Evolutionary conservation across 2,113 vertebrate species (phyloP).

Genomic region (Nothoprocta perdicaria): DNA sequence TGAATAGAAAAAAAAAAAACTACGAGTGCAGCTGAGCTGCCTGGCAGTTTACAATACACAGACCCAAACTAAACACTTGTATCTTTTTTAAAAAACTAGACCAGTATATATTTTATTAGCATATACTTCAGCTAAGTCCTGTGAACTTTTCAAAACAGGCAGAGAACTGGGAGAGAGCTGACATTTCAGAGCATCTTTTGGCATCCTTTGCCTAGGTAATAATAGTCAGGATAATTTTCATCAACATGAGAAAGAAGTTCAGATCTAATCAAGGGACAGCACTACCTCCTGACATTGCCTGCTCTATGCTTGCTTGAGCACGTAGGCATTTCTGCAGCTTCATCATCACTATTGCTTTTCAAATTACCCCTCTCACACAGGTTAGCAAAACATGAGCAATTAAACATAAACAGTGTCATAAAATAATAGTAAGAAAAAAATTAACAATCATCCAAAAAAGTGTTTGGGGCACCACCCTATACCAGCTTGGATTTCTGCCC

Average conservation of each 20-base stretch:
- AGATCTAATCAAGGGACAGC: conserved; percentile 44
- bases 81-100: not conserved
- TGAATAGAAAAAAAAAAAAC: not conserved
- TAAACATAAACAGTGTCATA: conserved; percentile 32
- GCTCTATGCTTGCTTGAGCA: conserved; percentile 57
- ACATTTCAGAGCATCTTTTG: not conserved
- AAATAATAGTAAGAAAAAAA: conserved; percentile 60
- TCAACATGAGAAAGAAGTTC: conserved; percentile 39
- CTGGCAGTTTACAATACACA: not conserved
- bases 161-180: conserved; percentile 4
- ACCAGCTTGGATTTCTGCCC: conserved; percentile 39
- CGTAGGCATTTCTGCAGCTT: conserved; percentile 36
- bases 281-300: conserved; percentile 24
- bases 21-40: not conserved
- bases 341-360: conserved; percentile 49
- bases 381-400: conserved; percentile 67
- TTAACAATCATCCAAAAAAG: conserved; percentile 56
- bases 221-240: conserved; percentile 34
- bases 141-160: not conserved
- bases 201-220: conserved; percentile 34
- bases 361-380: conserved; percentile 57
- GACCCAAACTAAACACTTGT: not conserved
- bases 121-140: not conserved
- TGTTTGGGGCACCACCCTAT: conserved; percentile 37
- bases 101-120: not conserved